Percentiles rank a stretch among this genome's conserved stretches.
phyloP scores from a whole-genome alignment of 2,888 invertebrate genomes.

The Poecilus cupreus region DNA sequence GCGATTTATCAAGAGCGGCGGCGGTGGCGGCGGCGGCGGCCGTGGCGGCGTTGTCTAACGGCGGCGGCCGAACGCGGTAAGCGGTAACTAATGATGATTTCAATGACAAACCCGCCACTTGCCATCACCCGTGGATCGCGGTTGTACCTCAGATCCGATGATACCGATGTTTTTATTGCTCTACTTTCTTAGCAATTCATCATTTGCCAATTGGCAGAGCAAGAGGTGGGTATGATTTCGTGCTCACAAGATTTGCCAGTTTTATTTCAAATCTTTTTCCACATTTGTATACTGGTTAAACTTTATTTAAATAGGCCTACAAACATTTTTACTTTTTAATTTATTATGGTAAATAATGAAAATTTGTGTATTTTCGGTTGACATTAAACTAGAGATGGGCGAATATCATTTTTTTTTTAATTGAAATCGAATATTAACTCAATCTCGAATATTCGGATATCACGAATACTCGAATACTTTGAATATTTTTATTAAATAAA shows the following conservation, averaged over 20 bases:
- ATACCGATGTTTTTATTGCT: slow-evolving; percentile 52
- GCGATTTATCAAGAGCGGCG: slow-evolving; percentile 56
- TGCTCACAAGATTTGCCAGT: neutral
- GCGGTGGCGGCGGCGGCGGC: slow-evolving; percentile 37
- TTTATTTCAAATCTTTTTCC: no score
- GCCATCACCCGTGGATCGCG: neutral
- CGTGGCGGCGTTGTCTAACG: slow-evolving; percentile 44
- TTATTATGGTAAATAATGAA: no score
- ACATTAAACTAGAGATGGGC: no score
- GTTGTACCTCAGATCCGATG: slow-evolving; percentile 10
- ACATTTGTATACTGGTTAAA: no score
- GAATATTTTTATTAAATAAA: no score
- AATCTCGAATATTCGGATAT: no score
- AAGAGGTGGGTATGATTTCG: slow-evolving; percentile 1
- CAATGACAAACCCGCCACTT: slow-evolving; percentile 56
- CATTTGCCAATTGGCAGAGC: slow-evolving; percentile 53
- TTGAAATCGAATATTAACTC: no score
- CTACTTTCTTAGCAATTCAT: slow-evolving; percentile 56
- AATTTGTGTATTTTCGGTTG: no score
- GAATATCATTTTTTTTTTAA: no score
- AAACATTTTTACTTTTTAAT: no score
- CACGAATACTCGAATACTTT: no score
- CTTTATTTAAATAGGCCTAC: no score
- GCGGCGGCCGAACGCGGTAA: slow-evolving; percentile 34
- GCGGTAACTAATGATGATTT: slow-evolving; percentile 61